Conservation (phyloP, 2,113 vertebrate genomes). For the Centropus unirufus region DNA sequence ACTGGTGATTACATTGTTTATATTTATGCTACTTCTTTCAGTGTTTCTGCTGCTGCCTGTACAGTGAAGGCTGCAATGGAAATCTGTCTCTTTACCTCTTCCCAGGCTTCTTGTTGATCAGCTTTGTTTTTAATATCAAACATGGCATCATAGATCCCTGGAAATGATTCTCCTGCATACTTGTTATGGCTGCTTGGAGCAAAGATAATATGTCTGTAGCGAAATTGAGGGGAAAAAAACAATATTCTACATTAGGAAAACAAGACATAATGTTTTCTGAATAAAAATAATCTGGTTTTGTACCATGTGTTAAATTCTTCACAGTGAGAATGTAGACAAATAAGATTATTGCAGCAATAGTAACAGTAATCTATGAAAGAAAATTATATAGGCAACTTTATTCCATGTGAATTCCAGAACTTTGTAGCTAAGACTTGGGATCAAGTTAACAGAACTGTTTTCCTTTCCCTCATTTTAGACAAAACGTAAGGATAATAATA, state of each 20-base stretch:
- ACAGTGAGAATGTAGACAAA: background rate
- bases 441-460: background rate
- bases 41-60: constrained; percentile 86
- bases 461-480: background rate
- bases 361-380: background rate
- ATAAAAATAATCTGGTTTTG: background rate
- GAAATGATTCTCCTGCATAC: constrained; percentile 91
- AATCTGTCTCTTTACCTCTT: constrained; percentile 89
- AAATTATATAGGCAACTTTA: background rate
- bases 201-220: constrained; percentile 88
- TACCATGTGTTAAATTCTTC: background rate
- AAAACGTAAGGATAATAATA: background rate
- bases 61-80: constrained; percentile 89
- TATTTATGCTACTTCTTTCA: constrained; percentile 76
- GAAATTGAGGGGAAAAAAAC: background rate
- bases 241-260: background rate
- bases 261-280: background rate
- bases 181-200: constrained; percentile 96
- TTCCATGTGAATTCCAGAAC: background rate
- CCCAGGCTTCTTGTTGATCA: constrained; percentile 81
- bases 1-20: background rate
- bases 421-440: background rate
- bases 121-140: constrained; percentile 84
- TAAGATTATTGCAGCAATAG: background rate
- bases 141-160: constrained; percentile 92